phyloP scores from a whole-genome alignment of 2,113 vertebrate genomes.

The Leptosomus discolor region DNA sequence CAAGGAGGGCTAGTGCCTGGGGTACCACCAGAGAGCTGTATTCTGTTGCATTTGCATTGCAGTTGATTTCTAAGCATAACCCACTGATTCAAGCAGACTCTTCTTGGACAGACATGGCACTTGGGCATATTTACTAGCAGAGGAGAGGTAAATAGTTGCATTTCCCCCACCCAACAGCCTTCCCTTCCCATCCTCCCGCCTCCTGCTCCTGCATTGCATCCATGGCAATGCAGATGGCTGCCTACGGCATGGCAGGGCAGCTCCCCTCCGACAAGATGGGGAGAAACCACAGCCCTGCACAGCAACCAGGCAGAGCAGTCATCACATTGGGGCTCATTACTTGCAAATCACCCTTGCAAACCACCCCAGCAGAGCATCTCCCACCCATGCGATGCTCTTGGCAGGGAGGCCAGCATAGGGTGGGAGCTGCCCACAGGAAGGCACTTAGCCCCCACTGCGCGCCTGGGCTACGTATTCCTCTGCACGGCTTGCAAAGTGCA shows the following conservation, averaged over 20 bases:
- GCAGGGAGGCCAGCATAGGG: fast-evolving
- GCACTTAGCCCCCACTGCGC: not conserved
- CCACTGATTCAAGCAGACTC: not conserved
- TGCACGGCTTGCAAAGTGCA: not conserved
- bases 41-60: not conserved
- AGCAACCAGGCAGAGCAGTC: not conserved
- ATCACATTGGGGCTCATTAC: fast-evolving
- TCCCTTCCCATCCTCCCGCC: not conserved
- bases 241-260: not conserved
- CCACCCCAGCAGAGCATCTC: not conserved
- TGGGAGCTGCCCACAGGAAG: not conserved
- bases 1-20: not conserved
- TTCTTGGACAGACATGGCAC: not conserved
- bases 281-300: not conserved
- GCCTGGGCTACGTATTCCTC: not conserved
- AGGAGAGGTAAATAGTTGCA: not conserved
- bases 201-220: not conserved
- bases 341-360: not conserved
- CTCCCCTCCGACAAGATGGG: not conserved
- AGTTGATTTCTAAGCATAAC: not conserved
- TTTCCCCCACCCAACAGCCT: not conserved
- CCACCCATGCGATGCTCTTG: not conserved
- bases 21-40: not conserved
- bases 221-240: not conserved
- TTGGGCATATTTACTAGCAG: not conserved